Conservation (phyloP, 2,888 invertebrate genomes). For the Acleris cristana region DNA sequence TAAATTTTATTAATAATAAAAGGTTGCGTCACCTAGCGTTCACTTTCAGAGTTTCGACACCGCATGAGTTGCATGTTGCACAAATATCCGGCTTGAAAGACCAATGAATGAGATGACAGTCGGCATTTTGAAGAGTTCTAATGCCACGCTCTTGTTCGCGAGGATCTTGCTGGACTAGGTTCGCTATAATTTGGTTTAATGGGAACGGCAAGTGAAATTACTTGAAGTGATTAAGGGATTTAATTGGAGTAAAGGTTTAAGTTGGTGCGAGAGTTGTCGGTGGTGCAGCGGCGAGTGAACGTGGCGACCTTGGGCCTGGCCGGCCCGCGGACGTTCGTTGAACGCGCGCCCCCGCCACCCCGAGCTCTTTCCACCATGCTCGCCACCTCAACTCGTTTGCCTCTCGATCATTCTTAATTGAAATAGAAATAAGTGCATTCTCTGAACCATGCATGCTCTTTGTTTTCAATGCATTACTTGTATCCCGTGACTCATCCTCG, state of each 20-base stretch:
- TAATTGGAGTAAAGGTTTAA: constrained; percentile 9
- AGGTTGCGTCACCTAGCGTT: constrained; percentile 72
- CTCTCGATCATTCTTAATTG: constrained; percentile 60
- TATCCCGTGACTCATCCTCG: background rate
- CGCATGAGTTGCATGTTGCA: constrained; percentile 74
- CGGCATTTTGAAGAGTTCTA: constrained; percentile 47
- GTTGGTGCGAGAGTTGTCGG: constrained; percentile 43
- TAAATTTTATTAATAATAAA: constrained; percentile 66
- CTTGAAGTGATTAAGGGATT: background rate
- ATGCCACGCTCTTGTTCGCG: constrained; percentile 18
- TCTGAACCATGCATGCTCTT: constrained; percentile 16
- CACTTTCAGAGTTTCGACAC: constrained; percentile 78
- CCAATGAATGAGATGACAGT: constrained; percentile 52
- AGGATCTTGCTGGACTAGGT: no score
- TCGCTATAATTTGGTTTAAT: no score
- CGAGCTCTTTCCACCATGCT: constrained; percentile 40
- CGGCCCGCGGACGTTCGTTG: constrained; percentile 82
- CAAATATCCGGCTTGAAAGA: constrained; percentile 73
- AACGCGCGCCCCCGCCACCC: constrained; percentile 60
- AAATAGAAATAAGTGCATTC: constrained; percentile 33
- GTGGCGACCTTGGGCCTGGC: constrained; percentile 80
- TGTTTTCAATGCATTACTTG: constrained; percentile 8
- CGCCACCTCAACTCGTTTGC: constrained; percentile 51
- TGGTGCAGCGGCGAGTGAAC: constrained; percentile 57
- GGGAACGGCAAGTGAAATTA: no score